phyloP scores from a whole-genome alignment of 2,797 vertebrate species.

The Hydrocynus forskahlii region DNA sequence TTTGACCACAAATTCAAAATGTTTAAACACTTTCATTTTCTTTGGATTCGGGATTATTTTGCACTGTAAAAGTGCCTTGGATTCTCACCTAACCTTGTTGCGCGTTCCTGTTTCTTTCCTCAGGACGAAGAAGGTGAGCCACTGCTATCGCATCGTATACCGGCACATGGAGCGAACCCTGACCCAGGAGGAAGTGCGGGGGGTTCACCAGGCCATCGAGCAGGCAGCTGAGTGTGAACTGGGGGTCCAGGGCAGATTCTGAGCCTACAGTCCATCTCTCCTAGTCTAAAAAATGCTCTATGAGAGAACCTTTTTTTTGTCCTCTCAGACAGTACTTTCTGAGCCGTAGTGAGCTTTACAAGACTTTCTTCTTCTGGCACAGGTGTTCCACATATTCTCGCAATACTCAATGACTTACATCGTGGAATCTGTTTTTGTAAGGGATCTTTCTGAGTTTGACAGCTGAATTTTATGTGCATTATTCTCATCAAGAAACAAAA shows the following conservation, averaged over 20 bases:
- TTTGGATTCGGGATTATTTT: not conserved
- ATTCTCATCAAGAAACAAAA: constrained; percentile 2
- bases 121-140: constrained; percentile 87
- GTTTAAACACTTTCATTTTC: too few species aligned
- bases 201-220: constrained; percentile 82
- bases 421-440: not conserved
- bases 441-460: not conserved
- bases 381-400: not conserved
- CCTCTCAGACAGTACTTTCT: not conserved
- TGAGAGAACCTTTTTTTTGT: too few species aligned
- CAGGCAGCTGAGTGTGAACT: constrained; percentile 76
- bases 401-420: constrained; percentile 1
- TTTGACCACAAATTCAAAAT: too few species aligned
- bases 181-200: constrained; percentile 83
- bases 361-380: not conserved
- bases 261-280: constrained; percentile 43
- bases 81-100: not conserved
- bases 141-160: constrained; percentile 90
- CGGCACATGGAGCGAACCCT: constrained; percentile 92
- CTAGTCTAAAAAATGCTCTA: not conserved
- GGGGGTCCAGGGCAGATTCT: constrained; percentile 88
- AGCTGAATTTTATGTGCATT: not conserved
- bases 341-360: not conserved
- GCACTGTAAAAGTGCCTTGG: not conserved
- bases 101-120: not conserved